These are phyloP conservation scores for Dicentrarchus labrax DNA, from an alignment of 2,113 vertebrate genomes.

Conservation along the genomic window DNA sequence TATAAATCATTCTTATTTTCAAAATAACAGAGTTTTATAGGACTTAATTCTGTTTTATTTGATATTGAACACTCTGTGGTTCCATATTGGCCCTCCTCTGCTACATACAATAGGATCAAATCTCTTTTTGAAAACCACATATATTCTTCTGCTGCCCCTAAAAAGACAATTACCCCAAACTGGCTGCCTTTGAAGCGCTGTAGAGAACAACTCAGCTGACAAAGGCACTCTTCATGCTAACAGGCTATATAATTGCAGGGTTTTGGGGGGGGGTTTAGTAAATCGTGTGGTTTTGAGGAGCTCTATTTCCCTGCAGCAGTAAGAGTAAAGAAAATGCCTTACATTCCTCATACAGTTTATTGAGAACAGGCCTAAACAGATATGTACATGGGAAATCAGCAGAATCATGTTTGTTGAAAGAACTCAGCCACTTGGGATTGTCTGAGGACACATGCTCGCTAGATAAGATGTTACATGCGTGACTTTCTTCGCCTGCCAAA, in stretches of 20 bases:
- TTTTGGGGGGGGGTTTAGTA: constrained; percentile 40
- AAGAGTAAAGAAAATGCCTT: constrained; percentile 49
- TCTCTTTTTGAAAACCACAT: constrained; percentile 17
- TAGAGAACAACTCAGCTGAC: constrained; percentile 34
- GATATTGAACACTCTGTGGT: not conserved
- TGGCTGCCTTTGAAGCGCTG: constrained; percentile 14
- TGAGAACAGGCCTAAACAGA: constrained; percentile 72
- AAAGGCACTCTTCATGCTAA: constrained; percentile 50
- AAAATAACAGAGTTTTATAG: not conserved
- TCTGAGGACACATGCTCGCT: constrained; percentile 30
- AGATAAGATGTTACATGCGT: not conserved
- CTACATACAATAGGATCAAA: constrained; percentile 5
- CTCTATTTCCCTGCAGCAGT: constrained; percentile 61
- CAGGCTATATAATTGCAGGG: constrained; percentile 56
- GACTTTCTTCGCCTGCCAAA: constrained; percentile 45
- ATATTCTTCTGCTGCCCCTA: constrained; percentile 12
- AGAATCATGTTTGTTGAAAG: constrained; percentile 17
- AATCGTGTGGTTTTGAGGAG: constrained; percentile 48
- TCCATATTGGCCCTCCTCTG: not conserved
- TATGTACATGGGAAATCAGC: constrained; percentile 51
- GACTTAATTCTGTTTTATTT: not conserved
- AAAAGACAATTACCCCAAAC: constrained; percentile 26
- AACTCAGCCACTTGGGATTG: not conserved
- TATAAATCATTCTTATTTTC: not conserved
- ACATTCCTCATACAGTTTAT: constrained; percentile 61